phyloP scores from a whole-genome alignment of 35 echinoderm and acorn worm species.

The Ptychodera flava region DNA sequence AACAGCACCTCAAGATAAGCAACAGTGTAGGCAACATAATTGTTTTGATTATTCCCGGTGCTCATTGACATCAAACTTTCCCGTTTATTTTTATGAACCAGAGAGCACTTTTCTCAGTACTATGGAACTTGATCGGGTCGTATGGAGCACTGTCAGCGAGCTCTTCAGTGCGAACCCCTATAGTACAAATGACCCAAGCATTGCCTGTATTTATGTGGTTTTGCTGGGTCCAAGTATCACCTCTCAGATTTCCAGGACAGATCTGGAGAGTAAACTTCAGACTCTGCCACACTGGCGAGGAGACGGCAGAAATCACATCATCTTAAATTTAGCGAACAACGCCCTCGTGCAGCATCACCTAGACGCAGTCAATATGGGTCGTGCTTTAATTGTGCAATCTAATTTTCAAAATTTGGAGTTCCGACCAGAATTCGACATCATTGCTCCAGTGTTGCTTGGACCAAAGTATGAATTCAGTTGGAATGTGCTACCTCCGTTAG shows the following conservation, averaged over 20 bases:
- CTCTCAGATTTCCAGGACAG: constrained; percentile 23
- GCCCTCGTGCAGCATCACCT: constrained; percentile 41
- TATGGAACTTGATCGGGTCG: constrained; percentile 21
- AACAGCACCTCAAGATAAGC: constrained; percentile 25
- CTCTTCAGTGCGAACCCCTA: constrained; percentile 59
- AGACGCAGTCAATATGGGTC: constrained; percentile 68
- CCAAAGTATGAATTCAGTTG: constrained; percentile 21
- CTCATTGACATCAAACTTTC: constrained; percentile 77
- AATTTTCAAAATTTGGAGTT: constrained; percentile 43
- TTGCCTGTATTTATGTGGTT: constrained; percentile 84
- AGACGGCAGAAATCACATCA: constrained; percentile 85
- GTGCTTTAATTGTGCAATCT: constrained; percentile 82
- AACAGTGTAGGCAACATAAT: constrained; percentile 63
- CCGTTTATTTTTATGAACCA: constrained; percentile 71
- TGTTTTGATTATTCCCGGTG: constrained; percentile 99
- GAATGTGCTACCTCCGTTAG: constrained; percentile 42
- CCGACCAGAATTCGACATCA: constrained; percentile 78
- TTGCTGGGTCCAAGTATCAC: constrained; percentile 58
- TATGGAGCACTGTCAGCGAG: constrained; percentile 33
- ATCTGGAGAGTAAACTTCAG: constrained; percentile 58
- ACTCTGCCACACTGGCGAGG: constrained; percentile 75
- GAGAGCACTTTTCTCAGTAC: constrained; percentile 35
- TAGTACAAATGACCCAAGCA: constrained; percentile 65
- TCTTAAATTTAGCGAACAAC: constrained; percentile 56
- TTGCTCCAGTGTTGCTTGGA: constrained; percentile 51